A percentile compares a stretch with the other conserved stretches of the same genome.
These are phyloP conservation scores for Acrobasis repandana DNA, from an alignment of 2,888 invertebrate species.

Conservation along the genomic window DNA sequence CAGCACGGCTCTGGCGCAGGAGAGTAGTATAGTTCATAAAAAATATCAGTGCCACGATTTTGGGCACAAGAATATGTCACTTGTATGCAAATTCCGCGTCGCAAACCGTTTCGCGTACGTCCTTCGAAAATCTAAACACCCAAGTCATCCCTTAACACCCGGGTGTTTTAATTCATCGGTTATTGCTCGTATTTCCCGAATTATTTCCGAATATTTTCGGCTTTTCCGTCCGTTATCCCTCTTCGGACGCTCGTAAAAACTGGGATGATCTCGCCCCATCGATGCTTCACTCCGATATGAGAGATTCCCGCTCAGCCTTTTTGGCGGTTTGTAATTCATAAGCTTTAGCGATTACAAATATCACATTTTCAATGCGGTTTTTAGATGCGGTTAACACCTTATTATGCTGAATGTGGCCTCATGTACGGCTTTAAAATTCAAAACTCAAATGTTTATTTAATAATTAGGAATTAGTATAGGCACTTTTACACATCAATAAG, in stretches of 20 bases:
- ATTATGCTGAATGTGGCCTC: no score
- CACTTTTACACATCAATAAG: no score
- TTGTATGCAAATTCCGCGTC: not conserved
- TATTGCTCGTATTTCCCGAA: constrained; percentile 68
- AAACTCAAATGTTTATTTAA: no score
- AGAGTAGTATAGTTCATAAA: no score
- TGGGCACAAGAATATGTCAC: not conserved
- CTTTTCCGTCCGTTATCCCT: constrained; percentile 55
- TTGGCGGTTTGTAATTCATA: constrained; percentile 31
- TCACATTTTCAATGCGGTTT: no score
- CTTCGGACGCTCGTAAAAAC: constrained; percentile 68
- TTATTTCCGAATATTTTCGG: constrained; percentile 68
- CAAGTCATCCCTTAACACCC: constrained; percentile 24
- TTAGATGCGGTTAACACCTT: no score
- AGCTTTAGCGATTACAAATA: constrained; percentile 23
- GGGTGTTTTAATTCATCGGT: constrained; percentile 60
- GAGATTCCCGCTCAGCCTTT: constrained; percentile 58
- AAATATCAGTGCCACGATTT: no score
- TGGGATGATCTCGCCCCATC: constrained; percentile 69
- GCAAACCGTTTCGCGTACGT: not conserved
- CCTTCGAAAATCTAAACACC: constrained; percentile 14
- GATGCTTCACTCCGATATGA: constrained; percentile 71
- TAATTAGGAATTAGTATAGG: no score
- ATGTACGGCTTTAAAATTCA: no score
- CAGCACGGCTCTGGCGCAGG: no score